Evolutionary conservation across 2,113 vertebrate genomes (phyloP).

Genomic region (Girardinichthys multiradiatus): DNA sequence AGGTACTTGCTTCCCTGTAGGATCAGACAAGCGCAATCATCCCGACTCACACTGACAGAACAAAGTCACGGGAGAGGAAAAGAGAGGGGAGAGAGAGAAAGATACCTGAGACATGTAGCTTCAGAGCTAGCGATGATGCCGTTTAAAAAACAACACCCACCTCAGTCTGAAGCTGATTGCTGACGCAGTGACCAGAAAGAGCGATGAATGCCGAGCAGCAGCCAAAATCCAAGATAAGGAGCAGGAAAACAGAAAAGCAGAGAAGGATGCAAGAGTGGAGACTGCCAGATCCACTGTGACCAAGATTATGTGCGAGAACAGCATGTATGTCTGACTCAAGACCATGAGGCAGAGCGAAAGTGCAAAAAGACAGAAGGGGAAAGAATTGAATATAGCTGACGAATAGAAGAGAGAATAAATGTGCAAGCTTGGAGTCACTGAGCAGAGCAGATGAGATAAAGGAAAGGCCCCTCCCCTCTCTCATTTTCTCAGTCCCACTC

Average conservation of each 20-base stretch:
- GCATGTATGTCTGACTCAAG: slow-evolving; percentile 49
- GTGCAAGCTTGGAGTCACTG: slow-evolving; percentile 64
- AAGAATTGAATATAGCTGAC: slow-evolving; percentile 23
- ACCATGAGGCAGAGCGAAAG: slow-evolving; percentile 41
- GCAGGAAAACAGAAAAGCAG: slow-evolving; percentile 34
- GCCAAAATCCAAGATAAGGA: slow-evolving; percentile 67
- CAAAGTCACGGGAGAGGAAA: slow-evolving; percentile 42
- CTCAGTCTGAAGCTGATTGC: slow-evolving; percentile 75
- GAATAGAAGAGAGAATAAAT: slow-evolving; percentile 55
- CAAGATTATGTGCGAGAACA: slow-evolving; percentile 45
- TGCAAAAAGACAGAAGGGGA: slow-evolving; percentile 43
- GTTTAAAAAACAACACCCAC: slow-evolving; percentile 71
- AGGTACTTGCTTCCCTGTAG: slow-evolving; percentile 33
- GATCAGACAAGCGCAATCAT: slow-evolving; percentile 41
- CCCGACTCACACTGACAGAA: slow-evolving; percentile 46
- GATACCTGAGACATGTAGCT: slow-evolving; percentile 45
- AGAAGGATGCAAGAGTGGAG: slow-evolving; percentile 51
- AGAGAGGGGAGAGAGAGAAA: slow-evolving; percentile 21
- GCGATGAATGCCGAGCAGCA: slow-evolving; percentile 63
- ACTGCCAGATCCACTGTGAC: slow-evolving; percentile 52
- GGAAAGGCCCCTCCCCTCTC: slow-evolving; percentile 69
- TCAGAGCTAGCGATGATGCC: slow-evolving; percentile 57
- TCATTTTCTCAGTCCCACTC: slow-evolving; percentile 25
- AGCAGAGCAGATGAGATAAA: slow-evolving; percentile 76
- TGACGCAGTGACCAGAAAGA: slow-evolving; percentile 68